Evolutionary conservation across 2,888 invertebrate genomes (phyloP).

Genomic region (Yponomeuta plumbellus): DNA sequence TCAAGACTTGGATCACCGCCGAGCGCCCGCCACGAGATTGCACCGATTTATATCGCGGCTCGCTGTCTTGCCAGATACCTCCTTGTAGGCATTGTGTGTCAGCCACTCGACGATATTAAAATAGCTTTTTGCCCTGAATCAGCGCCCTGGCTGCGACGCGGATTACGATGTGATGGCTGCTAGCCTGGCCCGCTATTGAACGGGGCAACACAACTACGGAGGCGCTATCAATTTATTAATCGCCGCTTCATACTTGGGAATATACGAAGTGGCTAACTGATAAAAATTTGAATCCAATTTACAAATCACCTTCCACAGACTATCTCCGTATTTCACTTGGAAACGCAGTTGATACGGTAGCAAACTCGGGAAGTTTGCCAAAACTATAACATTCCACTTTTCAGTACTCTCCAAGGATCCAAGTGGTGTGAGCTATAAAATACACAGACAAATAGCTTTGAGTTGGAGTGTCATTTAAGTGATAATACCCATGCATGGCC

Average conservation of each 20-base stretch:
- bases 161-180: not conserved
- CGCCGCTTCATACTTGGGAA: too few relatives aligned
- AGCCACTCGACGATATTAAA: conserved; percentile 12
- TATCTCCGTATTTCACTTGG: not conserved
- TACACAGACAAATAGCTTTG: not conserved
- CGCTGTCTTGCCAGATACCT: conserved; percentile 21
- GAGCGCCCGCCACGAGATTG: conserved; percentile 45
- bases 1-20: conserved; percentile 55
- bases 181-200: not conserved
- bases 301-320: not conserved
- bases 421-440: not conserved
- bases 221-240: too few relatives aligned
- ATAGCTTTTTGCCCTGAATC: conserved; percentile 8
- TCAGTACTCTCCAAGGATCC: not conserved
- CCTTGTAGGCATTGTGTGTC: conserved; percentile 13
- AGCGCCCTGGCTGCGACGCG: not conserved
- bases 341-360: not conserved
- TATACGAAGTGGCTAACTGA: not conserved
- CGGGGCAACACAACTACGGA: too few relatives aligned
- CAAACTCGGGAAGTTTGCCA: not conserved
- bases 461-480: not conserved
- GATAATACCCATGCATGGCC: not conserved
- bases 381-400: not conserved
- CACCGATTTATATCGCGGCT: conserved; percentile 51
- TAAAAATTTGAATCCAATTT: not conserved